Percentiles rank a stretch among this genome's conserved stretches.
phyloP scores from a whole-genome alignment of 2,113 vertebrate species.

The western clawed frog (Xenopus tropicalis) region DNA sequence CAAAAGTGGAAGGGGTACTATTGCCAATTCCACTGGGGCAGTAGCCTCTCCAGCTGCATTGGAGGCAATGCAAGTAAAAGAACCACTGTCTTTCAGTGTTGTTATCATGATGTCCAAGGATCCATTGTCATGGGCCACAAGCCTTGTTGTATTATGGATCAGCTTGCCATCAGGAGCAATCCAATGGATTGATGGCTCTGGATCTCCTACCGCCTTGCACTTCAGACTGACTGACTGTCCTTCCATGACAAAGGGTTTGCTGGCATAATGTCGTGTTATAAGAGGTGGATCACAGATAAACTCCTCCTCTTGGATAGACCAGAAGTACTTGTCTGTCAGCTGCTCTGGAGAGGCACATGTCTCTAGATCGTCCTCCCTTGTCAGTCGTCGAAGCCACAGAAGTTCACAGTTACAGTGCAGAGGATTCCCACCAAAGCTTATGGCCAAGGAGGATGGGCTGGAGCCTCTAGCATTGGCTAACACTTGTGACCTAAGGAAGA shows the following conservation, averaged over 20 bases:
- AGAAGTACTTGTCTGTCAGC: constrained; percentile 87
- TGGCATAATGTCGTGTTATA: constrained; percentile 77
- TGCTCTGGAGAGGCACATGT: constrained; percentile 87
- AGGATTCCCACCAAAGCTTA: constrained; percentile 89
- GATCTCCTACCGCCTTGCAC: constrained; percentile 84
- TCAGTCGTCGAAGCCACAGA: constrained; percentile 83
- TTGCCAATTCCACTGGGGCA: constrained; percentile 76
- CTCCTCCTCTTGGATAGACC: constrained; percentile 91
- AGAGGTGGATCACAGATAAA: constrained; percentile 82
- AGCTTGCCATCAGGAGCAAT: constrained; percentile 82
- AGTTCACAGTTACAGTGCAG: constrained; percentile 92
- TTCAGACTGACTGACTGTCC: constrained; percentile 83
- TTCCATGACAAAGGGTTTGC: constrained; percentile 78
- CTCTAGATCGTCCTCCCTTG: constrained; percentile 81
- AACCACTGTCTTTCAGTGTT: constrained; percentile 83
- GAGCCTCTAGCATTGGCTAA: constrained; percentile 67
- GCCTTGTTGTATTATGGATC: constrained; percentile 83
- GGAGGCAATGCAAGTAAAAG: constrained; percentile 89
- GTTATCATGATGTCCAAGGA: constrained; percentile 89
- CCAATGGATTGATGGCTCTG: constrained; percentile 87
- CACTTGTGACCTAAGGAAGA: constrained; percentile 73
- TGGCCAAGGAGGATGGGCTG: constrained; percentile 70
- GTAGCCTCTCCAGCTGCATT: constrained; percentile 87
- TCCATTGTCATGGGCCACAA: constrained; percentile 77
- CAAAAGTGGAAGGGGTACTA: constrained; percentile 81